Base-by-base conservation (phyloP, 2,113 vertebrate species). In the Baryphthengus martii region DNA sequence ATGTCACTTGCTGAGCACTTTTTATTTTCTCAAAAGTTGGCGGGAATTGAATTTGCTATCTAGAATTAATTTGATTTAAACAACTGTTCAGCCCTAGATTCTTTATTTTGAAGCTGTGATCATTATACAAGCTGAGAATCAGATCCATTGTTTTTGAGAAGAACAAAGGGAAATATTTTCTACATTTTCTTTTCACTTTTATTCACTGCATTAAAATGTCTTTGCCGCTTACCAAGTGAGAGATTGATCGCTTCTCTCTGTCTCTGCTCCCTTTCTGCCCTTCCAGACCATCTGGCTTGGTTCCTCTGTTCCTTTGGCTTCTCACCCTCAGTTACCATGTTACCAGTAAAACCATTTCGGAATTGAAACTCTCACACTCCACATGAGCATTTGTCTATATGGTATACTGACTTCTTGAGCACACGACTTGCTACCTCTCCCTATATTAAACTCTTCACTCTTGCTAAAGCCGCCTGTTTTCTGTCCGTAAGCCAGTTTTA, bases 401-500 rank as follows among this genome's bases (percentile, higher is more conserved):
- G 62, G 25, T n/a, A 81, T 58, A 74, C 80, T 73, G 50, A 52
- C 23, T 78, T 94, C 86, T 61, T 40, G 55, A 91, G 79, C 71
- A 80, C 24, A 45, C 5, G 13, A 29, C 47, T 94, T 82, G 63
- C 56, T 95, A 62, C 68, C 13, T 89, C 52, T 77, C 42, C 33
- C 65, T 77, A 4, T 68, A 26, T 13, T 91, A 66, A 94, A 85
- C 47, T 74, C 77, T 89, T 90, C 85, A 65, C 55, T 95, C 89
- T 50, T 95, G 35, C 39, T 87, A 70, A 73, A 4, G 4, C n/a
- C 56, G 87, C 95, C 81, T 92, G 59, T 92, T 97, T 97, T 76
- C 76, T 89, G 59, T 81, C 68, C 47, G 23, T 55, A 96, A 93
- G 66, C 49, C 67, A 94, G 70, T 85, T 97, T 95, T 89, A 95